Evolutionary conservation across 2,888 invertebrate genomes (phyloP).

Genomic region (Aphidius colemani): DNA sequence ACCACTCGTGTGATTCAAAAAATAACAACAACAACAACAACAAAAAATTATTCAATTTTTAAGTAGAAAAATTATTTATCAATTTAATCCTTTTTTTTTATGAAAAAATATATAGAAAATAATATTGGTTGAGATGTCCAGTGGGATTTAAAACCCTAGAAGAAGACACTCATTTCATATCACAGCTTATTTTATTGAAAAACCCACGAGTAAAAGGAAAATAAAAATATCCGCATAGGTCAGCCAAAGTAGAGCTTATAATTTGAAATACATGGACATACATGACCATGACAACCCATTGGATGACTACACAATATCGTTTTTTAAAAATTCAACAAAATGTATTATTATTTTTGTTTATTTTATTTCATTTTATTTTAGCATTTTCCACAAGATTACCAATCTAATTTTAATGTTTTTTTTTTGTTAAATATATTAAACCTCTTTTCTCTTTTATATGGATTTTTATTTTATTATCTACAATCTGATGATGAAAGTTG

Average conservation of each 20-base stretch:
- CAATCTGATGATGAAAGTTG: background rate
- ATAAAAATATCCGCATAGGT: constrained; percentile 60
- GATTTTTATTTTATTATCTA: constrained; percentile 6
- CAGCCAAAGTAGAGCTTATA: constrained; percentile 58
- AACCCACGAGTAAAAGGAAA: constrained; percentile 31
- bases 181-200: constrained; percentile 25
- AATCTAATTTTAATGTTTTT: constrained; percentile 25
- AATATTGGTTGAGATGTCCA: constrained; percentile 1
- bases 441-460: background rate
- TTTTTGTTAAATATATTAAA: too few species aligned
- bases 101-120: background rate
- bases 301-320: constrained; percentile 52
- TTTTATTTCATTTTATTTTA: constrained; percentile 55
- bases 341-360: constrained; percentile 48
- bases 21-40: constrained; percentile 43
- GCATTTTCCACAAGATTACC: constrained; percentile 52
- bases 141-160: constrained; percentile 35
- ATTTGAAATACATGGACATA: constrained; percentile 47
- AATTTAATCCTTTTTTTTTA: background rate
- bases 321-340: constrained; percentile 49
- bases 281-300: constrained; percentile 43
- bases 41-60: background rate
- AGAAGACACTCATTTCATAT: constrained; percentile 22
- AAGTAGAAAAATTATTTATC: too few species aligned
- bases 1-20: constrained; percentile 41